A percentile compares a stretch with the other conserved stretches of the same genome.
These are phyloP conservation scores for Poeciliopsis prolifica DNA, from an alignment of 2,113 vertebrate species.

Conservation along the genomic window DNA sequence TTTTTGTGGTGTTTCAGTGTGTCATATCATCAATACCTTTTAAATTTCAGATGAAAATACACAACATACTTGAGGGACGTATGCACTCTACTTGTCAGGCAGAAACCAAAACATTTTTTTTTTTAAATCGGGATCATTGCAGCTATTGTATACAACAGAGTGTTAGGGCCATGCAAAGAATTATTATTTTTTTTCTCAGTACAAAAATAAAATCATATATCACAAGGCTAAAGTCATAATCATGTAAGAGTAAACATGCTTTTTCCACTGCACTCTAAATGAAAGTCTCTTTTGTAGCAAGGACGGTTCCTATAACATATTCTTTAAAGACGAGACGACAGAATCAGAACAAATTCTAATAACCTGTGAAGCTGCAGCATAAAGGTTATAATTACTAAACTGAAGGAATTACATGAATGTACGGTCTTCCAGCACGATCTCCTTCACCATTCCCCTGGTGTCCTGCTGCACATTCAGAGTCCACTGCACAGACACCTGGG, in stretches of 20 bases:
- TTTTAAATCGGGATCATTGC: no score
- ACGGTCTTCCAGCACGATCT: slow-evolving; percentile 21
- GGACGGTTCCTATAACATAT: not conserved
- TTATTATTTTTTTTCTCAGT: no score
- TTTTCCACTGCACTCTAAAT: no score
- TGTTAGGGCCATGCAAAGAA: no score
- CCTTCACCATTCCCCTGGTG: slow-evolving; percentile 48
- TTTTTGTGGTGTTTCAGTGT: not conserved
- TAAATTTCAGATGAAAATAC: not conserved
- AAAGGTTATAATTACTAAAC: slow-evolving; percentile 51
- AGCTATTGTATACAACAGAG: no score
- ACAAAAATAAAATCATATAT: no score
- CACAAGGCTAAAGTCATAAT: not conserved
- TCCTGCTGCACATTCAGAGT: slow-evolving; percentile 37
- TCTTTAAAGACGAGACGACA: slow-evolving; percentile 4
- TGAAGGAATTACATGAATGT: slow-evolving; percentile 18
- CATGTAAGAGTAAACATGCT: no score
- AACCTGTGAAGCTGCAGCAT: slow-evolving; percentile 31
- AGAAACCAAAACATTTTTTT: no score
- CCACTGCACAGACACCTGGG: slow-evolving; percentile 25
- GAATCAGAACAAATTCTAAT: slow-evolving; percentile 32
- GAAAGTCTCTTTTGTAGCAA: not conserved
- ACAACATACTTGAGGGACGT: not conserved
- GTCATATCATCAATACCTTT: not conserved
- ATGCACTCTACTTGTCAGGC: no score